A percentile compares a stretch with the other conserved stretches of the same genome.
Evolutionary conservation across 2,113 vertebrate genomes (phyloP).

Genomic region (Motacilla alba): DNA sequence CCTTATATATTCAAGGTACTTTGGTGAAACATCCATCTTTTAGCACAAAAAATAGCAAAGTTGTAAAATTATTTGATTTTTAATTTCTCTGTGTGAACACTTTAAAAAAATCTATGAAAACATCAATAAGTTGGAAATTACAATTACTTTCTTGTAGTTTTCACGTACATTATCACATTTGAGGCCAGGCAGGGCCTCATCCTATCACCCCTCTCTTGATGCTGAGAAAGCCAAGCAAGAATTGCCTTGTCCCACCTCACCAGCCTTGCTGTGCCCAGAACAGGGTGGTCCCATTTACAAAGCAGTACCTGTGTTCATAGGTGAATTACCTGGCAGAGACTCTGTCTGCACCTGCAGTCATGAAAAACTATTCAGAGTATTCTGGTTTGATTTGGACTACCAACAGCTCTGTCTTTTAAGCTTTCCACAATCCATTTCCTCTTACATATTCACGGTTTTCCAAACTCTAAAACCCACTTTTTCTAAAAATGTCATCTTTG

Average conservation of each 20-base stretch:
- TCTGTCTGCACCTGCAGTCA: neutral
- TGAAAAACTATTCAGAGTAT: neutral
- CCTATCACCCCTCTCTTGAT: neutral
- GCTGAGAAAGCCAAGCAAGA: neutral
- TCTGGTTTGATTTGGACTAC: neutral
- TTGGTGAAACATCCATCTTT: neutral
- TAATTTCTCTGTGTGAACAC: neutral
- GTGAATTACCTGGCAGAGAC: neutral
- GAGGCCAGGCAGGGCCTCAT: neutral
- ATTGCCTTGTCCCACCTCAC: neutral
- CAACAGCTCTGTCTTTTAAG: neutral
- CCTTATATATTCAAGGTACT: neutral
- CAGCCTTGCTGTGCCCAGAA: neutral
- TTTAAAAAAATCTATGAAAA: neutral
- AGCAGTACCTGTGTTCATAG: neutral
- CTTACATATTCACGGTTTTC: neutral
- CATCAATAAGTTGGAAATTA: neutral
- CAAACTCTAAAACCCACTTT: neutral
- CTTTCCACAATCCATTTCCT: rapidly evolving
- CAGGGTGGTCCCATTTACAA: neutral
- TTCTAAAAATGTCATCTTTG: neutral
- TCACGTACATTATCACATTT: neutral
- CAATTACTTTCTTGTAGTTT: neutral
- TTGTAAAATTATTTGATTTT: neutral
- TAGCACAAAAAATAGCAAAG: neutral